Evolutionary conservation across 2,888 invertebrate species (phyloP).

Genomic region (Linhomoeus sp.): DNA sequence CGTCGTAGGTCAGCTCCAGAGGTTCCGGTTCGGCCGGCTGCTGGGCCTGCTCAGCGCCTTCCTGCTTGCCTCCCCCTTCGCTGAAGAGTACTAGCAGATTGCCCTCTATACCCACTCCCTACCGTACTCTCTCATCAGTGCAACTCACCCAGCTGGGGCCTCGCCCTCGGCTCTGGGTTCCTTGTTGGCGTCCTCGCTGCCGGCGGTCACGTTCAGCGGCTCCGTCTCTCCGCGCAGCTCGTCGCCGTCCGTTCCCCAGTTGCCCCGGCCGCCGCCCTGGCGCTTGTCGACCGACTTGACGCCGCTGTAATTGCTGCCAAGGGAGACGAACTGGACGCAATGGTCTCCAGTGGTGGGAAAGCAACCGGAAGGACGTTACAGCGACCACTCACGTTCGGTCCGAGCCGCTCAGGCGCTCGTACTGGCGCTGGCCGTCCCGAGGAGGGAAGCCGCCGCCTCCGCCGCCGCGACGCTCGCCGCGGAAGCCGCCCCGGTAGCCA

Average conservation of each 20-base stretch:
- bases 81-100: background rate
- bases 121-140: too few species aligned
- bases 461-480: background rate
- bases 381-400: too few species aligned
- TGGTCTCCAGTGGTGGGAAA: too few species aligned
- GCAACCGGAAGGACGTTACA: too few species aligned
- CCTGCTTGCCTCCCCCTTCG: background rate
- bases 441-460: conserved; percentile 9
- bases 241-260: conserved; percentile 22
- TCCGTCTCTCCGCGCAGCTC: conserved; percentile 18
- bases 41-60: background rate
- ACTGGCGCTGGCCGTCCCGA: conserved; percentile 8
- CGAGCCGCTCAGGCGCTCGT: conserved; percentile 20
- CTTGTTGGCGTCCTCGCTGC: conserved; percentile 16
- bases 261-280: conserved; percentile 29
- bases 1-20: conserved; percentile 25
- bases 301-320: too few species aligned
- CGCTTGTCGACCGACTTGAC: conserved; percentile 26
- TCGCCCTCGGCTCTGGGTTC: conserved; percentile 13
- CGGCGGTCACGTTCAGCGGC: conserved; percentile 3
- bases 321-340: too few species aligned
- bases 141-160: too few species aligned
- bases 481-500: conserved; percentile 7
- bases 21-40: too few species aligned
- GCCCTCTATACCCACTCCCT: too few species aligned